These are phyloP conservation scores for Anoplophora glabripennis DNA, from an alignment of 1,140 invertebrate species.

Conservation along the genomic window DNA sequence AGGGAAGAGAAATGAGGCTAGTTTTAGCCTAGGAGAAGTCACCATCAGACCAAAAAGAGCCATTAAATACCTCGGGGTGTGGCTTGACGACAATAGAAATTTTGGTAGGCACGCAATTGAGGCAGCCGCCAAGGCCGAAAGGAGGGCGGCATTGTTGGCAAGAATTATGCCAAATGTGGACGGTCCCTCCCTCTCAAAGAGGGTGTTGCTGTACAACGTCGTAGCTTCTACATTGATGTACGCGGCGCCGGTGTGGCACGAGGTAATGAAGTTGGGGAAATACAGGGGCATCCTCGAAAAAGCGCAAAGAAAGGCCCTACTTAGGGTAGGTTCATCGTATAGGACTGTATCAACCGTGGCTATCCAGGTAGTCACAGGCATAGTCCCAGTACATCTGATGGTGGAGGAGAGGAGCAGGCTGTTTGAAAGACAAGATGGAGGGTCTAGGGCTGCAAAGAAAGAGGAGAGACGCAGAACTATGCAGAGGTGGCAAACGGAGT, in stretches of 20 bases:
- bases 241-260: conserved; percentile 22
- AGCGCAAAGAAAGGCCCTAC: conserved; percentile 9
- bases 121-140: conserved; percentile 6
- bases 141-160: background rate
- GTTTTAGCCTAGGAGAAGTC: background rate
- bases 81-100: background rate
- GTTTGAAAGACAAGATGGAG: no score
- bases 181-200: conserved; percentile 3
- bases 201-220: conserved; percentile 2
- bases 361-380: conserved; percentile 9
- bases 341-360: conserved; percentile 13
- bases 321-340: conserved; percentile 13
- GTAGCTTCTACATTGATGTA: conserved; percentile 14
- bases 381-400: conserved; percentile 8
- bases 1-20: background rate
- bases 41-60: background rate
- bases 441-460: no score
- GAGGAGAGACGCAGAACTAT: no score
- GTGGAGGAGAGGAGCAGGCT: conserved; percentile 7
- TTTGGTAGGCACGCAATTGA: conserved; percentile 10
- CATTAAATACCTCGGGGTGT: conserved; percentile 17
- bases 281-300: conserved; percentile 6
- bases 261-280: conserved; percentile 8
- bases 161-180: conserved; percentile 19
- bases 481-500: no score